Evolutionary conservation across 2,797 vertebrate species (phyloP).

Genomic region (Gambelia wislizenii): DNA sequence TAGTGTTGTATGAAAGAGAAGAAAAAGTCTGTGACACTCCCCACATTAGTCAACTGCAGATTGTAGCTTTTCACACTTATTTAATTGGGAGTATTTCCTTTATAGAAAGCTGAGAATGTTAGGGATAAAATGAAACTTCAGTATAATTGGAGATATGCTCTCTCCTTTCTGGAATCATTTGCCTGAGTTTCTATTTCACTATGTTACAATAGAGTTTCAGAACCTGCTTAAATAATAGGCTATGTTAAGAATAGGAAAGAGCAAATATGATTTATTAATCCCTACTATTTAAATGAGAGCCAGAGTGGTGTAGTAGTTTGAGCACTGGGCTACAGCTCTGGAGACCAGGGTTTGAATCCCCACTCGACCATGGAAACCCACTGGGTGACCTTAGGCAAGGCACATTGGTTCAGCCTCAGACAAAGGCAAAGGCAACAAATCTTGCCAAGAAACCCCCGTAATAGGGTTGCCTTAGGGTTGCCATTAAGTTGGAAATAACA

Average conservation of each 20-base stretch:
- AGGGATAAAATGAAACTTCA: conserved; percentile 45
- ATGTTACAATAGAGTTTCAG: conserved; percentile 30
- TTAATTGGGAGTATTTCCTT: conserved; percentile 55
- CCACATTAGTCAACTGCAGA: background rate
- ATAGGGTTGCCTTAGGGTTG: too few relatives aligned
- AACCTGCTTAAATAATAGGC: background rate
- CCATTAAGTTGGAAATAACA: too few relatives aligned
- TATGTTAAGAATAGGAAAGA: background rate
- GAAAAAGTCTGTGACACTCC: background rate
- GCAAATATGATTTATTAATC: background rate
- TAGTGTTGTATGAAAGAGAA: conserved; percentile 2
- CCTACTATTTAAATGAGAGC: background rate
- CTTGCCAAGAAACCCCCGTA: too few relatives aligned
- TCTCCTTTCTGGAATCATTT: conserved; percentile 19
- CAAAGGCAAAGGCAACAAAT: too few relatives aligned
- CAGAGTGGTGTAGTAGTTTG: too few relatives aligned
- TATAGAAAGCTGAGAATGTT: conserved; percentile 48
- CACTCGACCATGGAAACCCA: too few relatives aligned
- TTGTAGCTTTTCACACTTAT: conserved; percentile 37
- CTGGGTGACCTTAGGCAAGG: too few relatives aligned
- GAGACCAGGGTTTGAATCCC: too few relatives aligned
- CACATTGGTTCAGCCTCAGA: too few relatives aligned
- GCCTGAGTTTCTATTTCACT: conserved; percentile 5
- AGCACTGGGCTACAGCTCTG: too few relatives aligned
- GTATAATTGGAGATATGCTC: conserved; percentile 24